Base-by-base conservation (phyloP, 1,140 invertebrate genomes). In the Spodoptera frugiperda region DNA sequence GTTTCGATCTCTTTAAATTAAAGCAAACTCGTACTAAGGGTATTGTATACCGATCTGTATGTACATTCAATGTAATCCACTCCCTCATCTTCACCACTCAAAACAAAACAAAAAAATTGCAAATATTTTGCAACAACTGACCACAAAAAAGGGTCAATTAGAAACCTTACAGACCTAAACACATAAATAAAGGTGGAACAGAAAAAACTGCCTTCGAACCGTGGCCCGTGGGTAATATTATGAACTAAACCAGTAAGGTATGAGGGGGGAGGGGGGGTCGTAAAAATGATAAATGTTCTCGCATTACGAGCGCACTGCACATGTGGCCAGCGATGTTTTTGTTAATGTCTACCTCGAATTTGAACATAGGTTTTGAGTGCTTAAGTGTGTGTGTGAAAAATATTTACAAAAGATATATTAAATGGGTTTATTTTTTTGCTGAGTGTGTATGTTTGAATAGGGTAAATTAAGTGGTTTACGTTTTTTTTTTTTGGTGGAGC, bases 251-350 rank as follows among this genome's bases (percentile, higher is more conserved):
- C 46, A 14, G 55, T 51, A 33, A 61, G 55, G 70, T 55, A 3
- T 11, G 65, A n/a, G 33, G 19, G 17, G 48, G 51, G 53, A n/a
- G 15, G 49, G 59, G 72, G 10, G 21, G 30, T 75, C 72, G 72
- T 75, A 75, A 75, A 75, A 75, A 75, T 75, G 72, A 75, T 65
- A 65, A 75, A 75, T 65, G 72, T 54, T 19, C 72, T 61, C 59
- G 59, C 72, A 75, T 75, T 75, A 75, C 72, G 19, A 1, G 30
- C 48, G 30, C 5, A 75, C 49, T 63, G 72, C 72, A 75, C 72
- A 75, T 75, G 72, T 75, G 72, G 30, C 72, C 59, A 19, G 25
- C 59, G 33, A 19, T 63, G 57, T 75, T 75, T 75, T 75, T 75
- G 57, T 63, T 65, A 65, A 63, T 75, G 65, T 63, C 25, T 65